Conservation (phyloP, 2,888 invertebrate genomes). For the Biston stratarius region DNA sequence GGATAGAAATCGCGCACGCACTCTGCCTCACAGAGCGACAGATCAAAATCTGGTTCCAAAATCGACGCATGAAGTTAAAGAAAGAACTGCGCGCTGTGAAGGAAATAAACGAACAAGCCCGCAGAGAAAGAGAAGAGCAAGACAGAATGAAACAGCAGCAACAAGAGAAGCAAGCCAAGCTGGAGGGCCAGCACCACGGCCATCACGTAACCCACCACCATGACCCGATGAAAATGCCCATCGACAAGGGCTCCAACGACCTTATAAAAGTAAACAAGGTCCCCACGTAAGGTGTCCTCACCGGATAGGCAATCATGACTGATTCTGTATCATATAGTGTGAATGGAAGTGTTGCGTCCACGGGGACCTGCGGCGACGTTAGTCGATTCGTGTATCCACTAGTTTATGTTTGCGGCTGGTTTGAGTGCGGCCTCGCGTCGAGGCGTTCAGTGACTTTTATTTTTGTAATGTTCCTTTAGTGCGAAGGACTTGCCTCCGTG, state of each 20-base stretch:
- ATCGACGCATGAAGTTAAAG: constrained; percentile 98
- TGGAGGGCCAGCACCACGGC: constrained; percentile 90
- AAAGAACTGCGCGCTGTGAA: constrained; percentile 97
- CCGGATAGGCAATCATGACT: constrained; percentile 79
- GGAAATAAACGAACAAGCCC: constrained; percentile 97
- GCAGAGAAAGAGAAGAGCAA: constrained; percentile 95
- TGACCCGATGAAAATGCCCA: constrained; percentile 90
- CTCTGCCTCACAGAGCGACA: constrained; percentile 98
- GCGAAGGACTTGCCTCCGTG: constrained; percentile 81
- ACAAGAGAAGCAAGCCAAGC: constrained; percentile 94
- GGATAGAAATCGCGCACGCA: constrained; percentile 99
- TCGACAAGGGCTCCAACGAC: constrained; percentile 91
- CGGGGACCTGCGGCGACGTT: constrained; percentile 73
- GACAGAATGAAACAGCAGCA: constrained; percentile 96
- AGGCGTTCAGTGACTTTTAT: constrained; percentile 74
- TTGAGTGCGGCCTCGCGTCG: constrained; percentile 68
- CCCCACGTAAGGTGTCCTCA: constrained; percentile 89
- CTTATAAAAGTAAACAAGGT: constrained; percentile 93
- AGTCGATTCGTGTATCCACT: constrained; percentile 85
- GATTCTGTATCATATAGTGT: constrained; percentile 86
- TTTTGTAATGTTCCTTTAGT: constrained; percentile 83
- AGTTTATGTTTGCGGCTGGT: constrained; percentile 82
- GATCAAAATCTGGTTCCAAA: constrained; percentile 99
- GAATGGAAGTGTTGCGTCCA: constrained; percentile 83
- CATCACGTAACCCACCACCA: constrained; percentile 90